These are phyloP conservation scores for Elmis aenea DNA, from an alignment of 2,888 invertebrate genomes.

Conservation along the genomic window DNA sequence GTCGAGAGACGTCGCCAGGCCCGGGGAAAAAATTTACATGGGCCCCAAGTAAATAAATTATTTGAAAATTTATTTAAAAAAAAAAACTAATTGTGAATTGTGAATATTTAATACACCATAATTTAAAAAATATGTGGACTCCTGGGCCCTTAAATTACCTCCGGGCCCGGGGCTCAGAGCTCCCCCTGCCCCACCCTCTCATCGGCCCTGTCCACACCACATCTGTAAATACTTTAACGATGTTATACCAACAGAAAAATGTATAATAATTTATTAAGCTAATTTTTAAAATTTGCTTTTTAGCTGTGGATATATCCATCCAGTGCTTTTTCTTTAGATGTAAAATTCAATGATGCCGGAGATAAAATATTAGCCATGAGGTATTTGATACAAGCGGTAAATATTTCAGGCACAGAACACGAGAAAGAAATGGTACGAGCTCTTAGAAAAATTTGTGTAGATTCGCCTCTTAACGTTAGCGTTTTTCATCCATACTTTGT, in stretches of 20 bases:
- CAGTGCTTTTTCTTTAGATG: constrained; percentile 77
- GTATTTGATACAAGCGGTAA: constrained; percentile 82
- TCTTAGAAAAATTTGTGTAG: constrained; percentile 67
- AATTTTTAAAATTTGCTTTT: constrained; percentile 34
- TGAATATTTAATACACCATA: too few relatives aligned
- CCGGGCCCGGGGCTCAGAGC: too few relatives aligned
- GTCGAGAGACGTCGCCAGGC: too few relatives aligned
- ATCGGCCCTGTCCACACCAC: neutral
- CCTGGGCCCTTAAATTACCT: too few relatives aligned
- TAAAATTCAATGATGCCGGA: constrained; percentile 71
- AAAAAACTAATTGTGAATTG: too few relatives aligned
- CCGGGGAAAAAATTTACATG: too few relatives aligned
- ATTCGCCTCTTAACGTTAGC: constrained; percentile 77
- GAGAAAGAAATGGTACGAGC: constrained; percentile 88
- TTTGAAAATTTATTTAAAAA: too few relatives aligned
- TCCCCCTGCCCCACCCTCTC: too few relatives aligned
- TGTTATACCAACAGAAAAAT: neutral
- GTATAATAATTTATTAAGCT: neutral
- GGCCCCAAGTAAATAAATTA: too few relatives aligned
- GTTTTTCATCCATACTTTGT: constrained; percentile 95
- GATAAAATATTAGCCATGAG: constrained; percentile 77
- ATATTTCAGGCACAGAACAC: constrained; percentile 84
- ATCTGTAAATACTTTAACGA: neutral
- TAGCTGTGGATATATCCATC: constrained; percentile 74
- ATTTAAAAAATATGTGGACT: too few relatives aligned